These are phyloP conservation scores for Dunckerocampus dactyliophorus DNA, from an alignment of 2,113 vertebrate species.

Conservation along the genomic window DNA sequence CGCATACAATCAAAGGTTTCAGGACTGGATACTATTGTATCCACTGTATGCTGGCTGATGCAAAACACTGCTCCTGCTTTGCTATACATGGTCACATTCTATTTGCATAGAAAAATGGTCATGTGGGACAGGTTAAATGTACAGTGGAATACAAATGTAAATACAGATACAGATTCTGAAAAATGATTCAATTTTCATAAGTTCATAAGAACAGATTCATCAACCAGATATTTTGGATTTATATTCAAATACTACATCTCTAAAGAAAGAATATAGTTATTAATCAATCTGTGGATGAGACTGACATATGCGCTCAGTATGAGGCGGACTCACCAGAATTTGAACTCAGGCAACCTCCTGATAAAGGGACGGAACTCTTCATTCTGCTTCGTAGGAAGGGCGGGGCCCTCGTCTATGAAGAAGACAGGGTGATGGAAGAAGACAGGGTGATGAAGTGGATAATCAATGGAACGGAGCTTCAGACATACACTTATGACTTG, in stretches of 20 bases:
- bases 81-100: neutral
- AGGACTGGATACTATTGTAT: too few species aligned
- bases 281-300: neutral
- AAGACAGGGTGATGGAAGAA: slow-evolving; percentile 10
- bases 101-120: slow-evolving; percentile 10
- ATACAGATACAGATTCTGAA: too few species aligned
- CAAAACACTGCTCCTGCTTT: slow-evolving; percentile 20
- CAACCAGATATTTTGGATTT: too few species aligned
- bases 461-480: neutral
- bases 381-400: slow-evolving; percentile 95
- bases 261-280: too few species aligned
- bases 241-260: too few species aligned
- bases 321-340: slow-evolving; percentile 84
- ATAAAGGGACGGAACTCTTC: slow-evolving; percentile 99
- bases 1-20: too few species aligned
- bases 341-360: slow-evolving; percentile 96
- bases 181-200: too few species aligned
- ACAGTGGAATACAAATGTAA: too few species aligned
- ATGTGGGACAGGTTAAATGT: too few species aligned
- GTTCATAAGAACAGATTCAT: too few species aligned
- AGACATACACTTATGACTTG: too few species aligned
- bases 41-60: neutral
- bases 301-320: neutral
- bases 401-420: slow-evolving; percentile 87
- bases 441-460: neutral